phyloP scores from a whole-genome alignment of 2,888 invertebrate species.

The Ophion costatus region DNA sequence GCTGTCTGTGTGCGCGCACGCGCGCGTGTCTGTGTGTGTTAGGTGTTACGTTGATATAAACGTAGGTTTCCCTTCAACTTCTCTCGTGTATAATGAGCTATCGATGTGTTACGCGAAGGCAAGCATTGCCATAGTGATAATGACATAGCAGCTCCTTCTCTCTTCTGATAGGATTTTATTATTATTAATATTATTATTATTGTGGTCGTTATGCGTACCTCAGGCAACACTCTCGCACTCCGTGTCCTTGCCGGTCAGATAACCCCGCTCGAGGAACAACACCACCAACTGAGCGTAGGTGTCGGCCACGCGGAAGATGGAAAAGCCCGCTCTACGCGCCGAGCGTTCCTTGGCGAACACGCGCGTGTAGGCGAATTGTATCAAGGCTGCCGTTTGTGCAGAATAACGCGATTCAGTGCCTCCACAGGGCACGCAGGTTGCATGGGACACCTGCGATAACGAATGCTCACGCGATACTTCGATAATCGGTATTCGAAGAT shows the following conservation, averaged over 20 bases:
- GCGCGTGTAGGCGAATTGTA: conserved; percentile 79
- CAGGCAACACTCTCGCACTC: conserved; percentile 38
- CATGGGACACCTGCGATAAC: conserved; percentile 69
- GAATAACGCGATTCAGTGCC: conserved; percentile 26
- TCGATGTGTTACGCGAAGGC: conserved; percentile 56
- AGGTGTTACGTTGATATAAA: conserved; percentile 39
- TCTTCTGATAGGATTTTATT: neutral
- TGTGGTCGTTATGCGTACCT: conserved; percentile 1
- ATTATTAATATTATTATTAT: conserved; percentile 10
- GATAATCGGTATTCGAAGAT: conserved; percentile 14
- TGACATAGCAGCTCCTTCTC: conserved; percentile 42
- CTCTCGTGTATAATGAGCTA: conserved; percentile 57
- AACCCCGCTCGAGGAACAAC: conserved; percentile 26
- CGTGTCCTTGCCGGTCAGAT: conserved; percentile 64
- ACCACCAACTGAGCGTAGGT: conserved; percentile 75
- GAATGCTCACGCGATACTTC: conserved; percentile 45
- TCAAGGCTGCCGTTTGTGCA: conserved; percentile 74
- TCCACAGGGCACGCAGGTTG: conserved; percentile 48
- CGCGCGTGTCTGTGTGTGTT: too few relatives aligned
- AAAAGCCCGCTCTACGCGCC: conserved; percentile 77
- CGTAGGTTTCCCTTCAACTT: conserved; percentile 55
- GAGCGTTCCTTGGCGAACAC: conserved; percentile 59
- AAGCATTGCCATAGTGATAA: conserved; percentile 56
- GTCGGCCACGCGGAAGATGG: conserved; percentile 81
- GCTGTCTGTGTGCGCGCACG: too few relatives aligned